Evolutionary conservation across 1,140 invertebrate genomes (phyloP).

Genomic region (Psix sp.): DNA sequence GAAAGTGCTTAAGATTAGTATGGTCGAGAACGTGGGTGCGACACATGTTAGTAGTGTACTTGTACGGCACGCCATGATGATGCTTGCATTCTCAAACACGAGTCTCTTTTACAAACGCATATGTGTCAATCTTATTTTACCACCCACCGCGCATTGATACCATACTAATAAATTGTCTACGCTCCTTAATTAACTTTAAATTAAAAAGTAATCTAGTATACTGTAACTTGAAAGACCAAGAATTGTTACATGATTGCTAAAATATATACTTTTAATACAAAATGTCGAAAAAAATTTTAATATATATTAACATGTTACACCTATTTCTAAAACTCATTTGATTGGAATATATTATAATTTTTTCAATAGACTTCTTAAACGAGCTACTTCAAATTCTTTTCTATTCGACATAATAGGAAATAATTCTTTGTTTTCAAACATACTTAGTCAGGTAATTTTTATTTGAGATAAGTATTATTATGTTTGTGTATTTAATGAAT

Average conservation of each 20-base stretch:
- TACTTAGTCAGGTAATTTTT: neutral
- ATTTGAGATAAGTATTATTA: neutral
- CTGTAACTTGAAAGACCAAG: too few relatives aligned
- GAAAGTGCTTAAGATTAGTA: slow-evolving; percentile 53
- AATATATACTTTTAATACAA: too few relatives aligned
- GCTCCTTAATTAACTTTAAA: slow-evolving; percentile 45
- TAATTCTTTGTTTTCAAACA: too few relatives aligned
- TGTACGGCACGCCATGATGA: slow-evolving; percentile 34
- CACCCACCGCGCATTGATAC: slow-evolving; percentile 61
- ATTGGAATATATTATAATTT: neutral
- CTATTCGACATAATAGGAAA: too few relatives aligned
- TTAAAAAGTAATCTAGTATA: slow-evolving; percentile 30
- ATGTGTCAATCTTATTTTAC: slow-evolving; percentile 58
- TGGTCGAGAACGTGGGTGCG: slow-evolving; percentile 47
- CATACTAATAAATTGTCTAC: slow-evolving; percentile 25
- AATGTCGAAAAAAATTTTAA: too few relatives aligned
- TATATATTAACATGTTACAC: too few relatives aligned
- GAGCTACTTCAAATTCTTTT: neutral
- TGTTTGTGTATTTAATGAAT: neutral
- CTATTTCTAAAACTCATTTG: too few relatives aligned
- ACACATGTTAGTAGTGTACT: slow-evolving; percentile 50
- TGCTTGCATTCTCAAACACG: slow-evolving; percentile 54
- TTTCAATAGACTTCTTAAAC: neutral
- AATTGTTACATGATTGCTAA: too few relatives aligned
- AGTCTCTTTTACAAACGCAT: slow-evolving; percentile 54